Evolutionary conservation across 1,140 invertebrate species (phyloP).

Genomic region (Drosophila willistoni): DNA sequence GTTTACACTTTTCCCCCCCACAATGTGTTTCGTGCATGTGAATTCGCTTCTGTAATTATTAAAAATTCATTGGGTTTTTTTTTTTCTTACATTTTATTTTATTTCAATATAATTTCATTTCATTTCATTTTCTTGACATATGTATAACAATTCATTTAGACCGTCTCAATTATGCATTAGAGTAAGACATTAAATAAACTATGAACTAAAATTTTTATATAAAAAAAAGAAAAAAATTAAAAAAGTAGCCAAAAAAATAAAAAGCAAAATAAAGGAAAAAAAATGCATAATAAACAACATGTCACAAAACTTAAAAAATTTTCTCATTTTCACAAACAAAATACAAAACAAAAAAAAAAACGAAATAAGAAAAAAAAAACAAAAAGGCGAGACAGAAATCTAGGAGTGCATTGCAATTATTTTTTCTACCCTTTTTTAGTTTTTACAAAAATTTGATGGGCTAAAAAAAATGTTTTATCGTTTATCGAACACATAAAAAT

Average conservation of each 20-base stretch:
- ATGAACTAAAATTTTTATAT: constrained; percentile 64
- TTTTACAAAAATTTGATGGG: constrained; percentile 17
- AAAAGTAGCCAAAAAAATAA: constrained; percentile 73
- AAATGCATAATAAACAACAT: constrained; percentile 82
- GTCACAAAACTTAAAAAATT: constrained; percentile 62
- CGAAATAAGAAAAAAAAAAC: constrained; percentile 38
- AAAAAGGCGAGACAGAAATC: constrained; percentile 58
- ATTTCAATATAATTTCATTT: constrained; percentile 64
- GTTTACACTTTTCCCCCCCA: too few relatives aligned
- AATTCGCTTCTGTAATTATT: not conserved
- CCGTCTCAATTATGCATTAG: constrained; percentile 75
- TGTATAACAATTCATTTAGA: constrained; percentile 73
- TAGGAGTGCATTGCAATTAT: constrained; percentile 60
- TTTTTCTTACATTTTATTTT: constrained; percentile 79
- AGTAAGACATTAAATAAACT: constrained; percentile 78
- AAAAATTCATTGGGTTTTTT: not conserved
- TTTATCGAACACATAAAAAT: constrained; percentile 62
- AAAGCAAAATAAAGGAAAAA: constrained; percentile 66
- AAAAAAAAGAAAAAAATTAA: constrained; percentile 47
- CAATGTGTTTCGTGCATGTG: too few relatives aligned
- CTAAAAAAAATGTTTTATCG: constrained; percentile 11
- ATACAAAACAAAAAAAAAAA: constrained; percentile 31
- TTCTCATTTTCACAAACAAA: constrained; percentile 30
- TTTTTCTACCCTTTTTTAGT: constrained; percentile 9
- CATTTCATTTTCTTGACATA: constrained; percentile 60